Percentiles rank a stretch among this genome's conserved stretches.
Conservation (phyloP, 2,113 vertebrate species). For the Mormyrus lacerda region DNA sequence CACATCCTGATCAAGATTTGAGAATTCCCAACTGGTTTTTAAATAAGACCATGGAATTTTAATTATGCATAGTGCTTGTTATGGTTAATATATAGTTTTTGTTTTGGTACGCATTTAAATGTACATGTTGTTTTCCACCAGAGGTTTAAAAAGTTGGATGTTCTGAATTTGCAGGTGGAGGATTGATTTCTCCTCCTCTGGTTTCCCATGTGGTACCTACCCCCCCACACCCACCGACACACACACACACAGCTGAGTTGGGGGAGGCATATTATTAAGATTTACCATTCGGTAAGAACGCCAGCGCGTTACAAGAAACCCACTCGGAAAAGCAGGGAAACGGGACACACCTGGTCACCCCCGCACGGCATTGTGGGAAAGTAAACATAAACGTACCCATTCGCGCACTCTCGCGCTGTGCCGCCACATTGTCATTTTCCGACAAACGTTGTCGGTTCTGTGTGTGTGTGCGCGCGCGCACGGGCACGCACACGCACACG, state of each 20-base stretch:
- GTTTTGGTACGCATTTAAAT: not conserved
- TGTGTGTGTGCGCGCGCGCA: conserved; percentile 20
- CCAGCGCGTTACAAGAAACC: not conserved
- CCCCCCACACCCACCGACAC: not conserved
- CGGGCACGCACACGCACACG: not conserved
- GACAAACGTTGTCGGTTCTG: conserved; percentile 19
- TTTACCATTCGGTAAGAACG: not conserved
- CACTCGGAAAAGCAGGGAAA: not conserved
- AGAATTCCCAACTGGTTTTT: not conserved
- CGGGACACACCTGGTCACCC: not conserved
- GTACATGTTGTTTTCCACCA: not conserved
- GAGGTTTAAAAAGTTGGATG: not conserved
- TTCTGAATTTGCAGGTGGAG: not conserved
- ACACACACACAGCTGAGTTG: not conserved
- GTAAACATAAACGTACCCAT: not conserved
- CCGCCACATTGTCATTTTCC: not conserved
- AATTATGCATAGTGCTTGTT: not conserved
- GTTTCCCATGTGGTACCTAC: not conserved
- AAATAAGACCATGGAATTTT: not conserved
- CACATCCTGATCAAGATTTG: not conserved
- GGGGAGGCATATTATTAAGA: not conserved
- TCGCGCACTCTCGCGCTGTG: not conserved
- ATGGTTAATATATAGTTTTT: not conserved
- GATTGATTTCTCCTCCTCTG: not conserved
- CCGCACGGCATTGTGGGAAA: not conserved